Percentiles rank a stretch among this genome's conserved stretches.
These are phyloP conservation scores for Drosophila fulvimacula DNA, from an alignment of 2,888 invertebrate species.

Conservation along the genomic window DNA sequence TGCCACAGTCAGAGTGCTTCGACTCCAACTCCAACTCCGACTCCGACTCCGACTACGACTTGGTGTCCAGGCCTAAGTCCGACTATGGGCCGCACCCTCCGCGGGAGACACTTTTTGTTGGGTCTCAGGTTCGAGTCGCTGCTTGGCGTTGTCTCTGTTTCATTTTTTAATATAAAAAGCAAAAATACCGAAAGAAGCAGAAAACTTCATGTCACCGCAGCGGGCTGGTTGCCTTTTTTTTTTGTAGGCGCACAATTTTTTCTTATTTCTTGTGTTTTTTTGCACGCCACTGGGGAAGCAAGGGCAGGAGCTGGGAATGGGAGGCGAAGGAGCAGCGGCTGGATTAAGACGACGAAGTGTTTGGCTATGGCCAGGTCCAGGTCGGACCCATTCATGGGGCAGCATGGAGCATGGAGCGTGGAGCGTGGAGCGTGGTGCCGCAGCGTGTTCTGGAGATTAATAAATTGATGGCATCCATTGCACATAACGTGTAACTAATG, in stretches of 20 bases:
- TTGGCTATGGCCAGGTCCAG: slow-evolving; percentile 42
- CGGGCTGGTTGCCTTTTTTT: slow-evolving; percentile 33
- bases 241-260: slow-evolving; percentile 61
- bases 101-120: slow-evolving; percentile 44
- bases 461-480: slow-evolving; percentile 86
- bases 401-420: slow-evolving; percentile 48
- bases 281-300: slow-evolving; percentile 37
- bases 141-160: slow-evolving; percentile 36
- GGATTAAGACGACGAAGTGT: slow-evolving; percentile 75
- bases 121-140: slow-evolving; percentile 20
- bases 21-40: slow-evolving; percentile 8
- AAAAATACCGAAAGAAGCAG: slow-evolving; percentile 31
- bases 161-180: slow-evolving; percentile 59
- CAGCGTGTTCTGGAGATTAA: slow-evolving; percentile 85
- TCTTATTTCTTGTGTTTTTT: slow-evolving; percentile 40
- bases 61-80: slow-evolving; percentile 17
- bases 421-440: slow-evolving; percentile 33
- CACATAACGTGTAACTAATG: slow-evolving; percentile 86
- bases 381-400: slow-evolving; percentile 54
- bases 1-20: slow-evolving; percentile 63
- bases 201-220: slow-evolving; percentile 77
- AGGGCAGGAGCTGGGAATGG: slow-evolving; percentile 15
- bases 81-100: slow-evolving; percentile 51
- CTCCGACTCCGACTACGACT: slow-evolving; percentile 24
- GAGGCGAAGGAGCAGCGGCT: slow-evolving; percentile 27